Evolutionary conservation across 2,797 vertebrate species (phyloP).

Genomic region (Onychomys leucogaster): DNA sequence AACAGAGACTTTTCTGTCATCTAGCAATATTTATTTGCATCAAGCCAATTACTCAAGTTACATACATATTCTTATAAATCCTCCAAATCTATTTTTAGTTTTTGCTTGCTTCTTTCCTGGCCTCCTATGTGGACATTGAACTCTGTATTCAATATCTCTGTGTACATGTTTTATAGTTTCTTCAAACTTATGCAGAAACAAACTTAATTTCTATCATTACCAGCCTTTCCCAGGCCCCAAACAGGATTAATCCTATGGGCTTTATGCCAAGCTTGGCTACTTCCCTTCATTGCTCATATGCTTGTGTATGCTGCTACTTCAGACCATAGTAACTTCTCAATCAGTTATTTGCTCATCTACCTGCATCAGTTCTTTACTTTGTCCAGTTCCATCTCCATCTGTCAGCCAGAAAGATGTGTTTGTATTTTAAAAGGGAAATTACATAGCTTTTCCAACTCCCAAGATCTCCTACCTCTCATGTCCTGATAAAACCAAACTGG

Average conservation of each 20-base stretch:
- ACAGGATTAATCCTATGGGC: background rate
- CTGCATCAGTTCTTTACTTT: background rate
- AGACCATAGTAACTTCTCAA: background rate
- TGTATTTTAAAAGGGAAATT: conserved; percentile 7
- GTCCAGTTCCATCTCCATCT: background rate
- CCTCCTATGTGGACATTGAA: background rate
- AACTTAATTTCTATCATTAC: background rate
- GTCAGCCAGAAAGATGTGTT: background rate
- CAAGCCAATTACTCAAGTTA: background rate
- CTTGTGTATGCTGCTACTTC: background rate
- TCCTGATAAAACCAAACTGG: background rate
- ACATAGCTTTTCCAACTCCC: background rate
- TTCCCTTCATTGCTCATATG: background rate
- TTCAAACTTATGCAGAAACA: background rate
- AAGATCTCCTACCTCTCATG: background rate
- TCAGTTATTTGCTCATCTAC: background rate
- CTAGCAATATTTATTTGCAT: background rate
- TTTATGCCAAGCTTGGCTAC: background rate
- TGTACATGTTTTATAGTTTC: background rate
- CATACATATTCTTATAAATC: background rate
- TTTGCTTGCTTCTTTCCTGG: background rate
- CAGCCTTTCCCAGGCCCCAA: background rate
- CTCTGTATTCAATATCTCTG: background rate
- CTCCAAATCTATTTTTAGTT: background rate
- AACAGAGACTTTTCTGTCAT: background rate